Evolutionary conservation across 2,113 vertebrate genomes (phyloP).

Genomic region (Ornithorhynchus anatinus): DNA sequence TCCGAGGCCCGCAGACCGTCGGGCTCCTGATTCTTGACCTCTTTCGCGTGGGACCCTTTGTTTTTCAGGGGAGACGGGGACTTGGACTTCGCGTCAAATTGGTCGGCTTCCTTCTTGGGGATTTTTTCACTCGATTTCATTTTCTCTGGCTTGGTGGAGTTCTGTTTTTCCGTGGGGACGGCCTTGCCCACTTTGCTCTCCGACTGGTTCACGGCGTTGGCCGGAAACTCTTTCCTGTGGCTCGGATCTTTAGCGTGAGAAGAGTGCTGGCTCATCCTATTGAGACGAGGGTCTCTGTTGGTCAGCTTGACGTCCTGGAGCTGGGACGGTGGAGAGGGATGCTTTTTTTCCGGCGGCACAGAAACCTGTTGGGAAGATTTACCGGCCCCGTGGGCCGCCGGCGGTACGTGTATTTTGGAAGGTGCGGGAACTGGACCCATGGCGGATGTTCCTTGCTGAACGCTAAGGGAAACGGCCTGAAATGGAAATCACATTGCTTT

Average conservation of each 20-base stretch:
- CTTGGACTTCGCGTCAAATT: constrained; percentile 79
- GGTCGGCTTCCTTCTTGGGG: constrained; percentile 75
- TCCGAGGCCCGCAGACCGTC: constrained; percentile 76
- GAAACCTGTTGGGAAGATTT: constrained; percentile 70
- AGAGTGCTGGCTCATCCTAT: constrained; percentile 71
- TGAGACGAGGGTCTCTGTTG: constrained; percentile 91
- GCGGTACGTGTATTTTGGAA: constrained; percentile 72
- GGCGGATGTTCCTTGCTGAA: constrained; percentile 74
- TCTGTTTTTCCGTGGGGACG: constrained; percentile 71
- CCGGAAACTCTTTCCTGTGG: constrained; percentile 77
- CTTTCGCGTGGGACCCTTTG: constrained; percentile 70
- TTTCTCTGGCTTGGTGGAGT: constrained; percentile 76
- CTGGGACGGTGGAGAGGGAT: constrained; percentile 72
- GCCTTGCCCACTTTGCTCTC: constrained; percentile 76
- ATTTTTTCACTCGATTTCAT: constrained; percentile 73
- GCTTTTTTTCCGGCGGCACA: constrained; percentile 72
- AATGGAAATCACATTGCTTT: constrained; percentile 35
- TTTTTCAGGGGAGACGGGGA: constrained; percentile 83
- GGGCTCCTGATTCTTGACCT: constrained; percentile 72
- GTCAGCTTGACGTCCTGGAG: constrained; percentile 80
- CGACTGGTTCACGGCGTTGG: constrained; percentile 43
- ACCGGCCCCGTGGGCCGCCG: constrained; percentile 64
- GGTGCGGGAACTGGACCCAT: constrained; percentile 70
- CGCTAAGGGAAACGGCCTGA: constrained; percentile 80
- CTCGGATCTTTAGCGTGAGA: constrained; percentile 81